Conservation (phyloP, 1,140 invertebrate species). For the Drosophila ananassae region DNA sequence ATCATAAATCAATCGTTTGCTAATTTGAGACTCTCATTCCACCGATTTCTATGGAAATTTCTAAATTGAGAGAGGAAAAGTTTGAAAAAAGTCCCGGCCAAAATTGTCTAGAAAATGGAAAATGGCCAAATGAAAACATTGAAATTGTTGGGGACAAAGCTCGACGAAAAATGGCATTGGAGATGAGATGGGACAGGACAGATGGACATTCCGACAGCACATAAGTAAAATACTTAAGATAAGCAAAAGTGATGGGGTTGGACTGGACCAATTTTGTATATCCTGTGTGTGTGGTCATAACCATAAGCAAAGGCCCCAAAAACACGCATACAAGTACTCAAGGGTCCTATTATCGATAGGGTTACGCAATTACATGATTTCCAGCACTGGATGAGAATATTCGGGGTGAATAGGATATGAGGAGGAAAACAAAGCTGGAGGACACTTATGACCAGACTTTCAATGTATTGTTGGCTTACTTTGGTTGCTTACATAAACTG, state of each 20-base stretch:
- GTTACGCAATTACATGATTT: slow-evolving; percentile 80
- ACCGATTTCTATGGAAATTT: slow-evolving; percentile 1
- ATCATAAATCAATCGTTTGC: slow-evolving; percentile 33
- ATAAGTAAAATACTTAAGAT: slow-evolving; percentile 82
- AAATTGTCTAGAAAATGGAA: slow-evolving; percentile 54
- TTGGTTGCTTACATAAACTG: slow-evolving; percentile 79
- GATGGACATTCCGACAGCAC: slow-evolving; percentile 48
- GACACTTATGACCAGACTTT: slow-evolving; percentile 68
- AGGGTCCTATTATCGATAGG: slow-evolving; percentile 83
- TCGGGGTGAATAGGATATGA: slow-evolving; percentile 8
- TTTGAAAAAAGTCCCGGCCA: slow-evolving; percentile 4
- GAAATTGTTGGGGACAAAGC: slow-evolving; percentile 34
- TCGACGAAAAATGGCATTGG: slow-evolving; percentile 40
- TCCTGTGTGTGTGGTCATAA: slow-evolving; percentile 49
- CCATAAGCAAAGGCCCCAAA: slow-evolving; percentile 52
- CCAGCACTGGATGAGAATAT: slow-evolving; percentile 11
- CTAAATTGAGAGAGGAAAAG: neutral
- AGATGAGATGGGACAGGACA: slow-evolving; percentile 31
- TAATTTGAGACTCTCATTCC: slow-evolving; percentile 12
- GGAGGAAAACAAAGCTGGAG: slow-evolving; percentile 65
- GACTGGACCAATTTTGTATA: slow-evolving; percentile 9
- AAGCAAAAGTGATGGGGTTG: slow-evolving; percentile 71
- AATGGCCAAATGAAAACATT: slow-evolving; percentile 66
- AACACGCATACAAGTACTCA: slow-evolving; percentile 67
- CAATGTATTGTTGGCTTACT: slow-evolving; percentile 52